These are phyloP conservation scores for Parasteatoda tepidariorum DNA, from an alignment of 1,140 invertebrate genomes.

Conservation along the genomic window DNA sequence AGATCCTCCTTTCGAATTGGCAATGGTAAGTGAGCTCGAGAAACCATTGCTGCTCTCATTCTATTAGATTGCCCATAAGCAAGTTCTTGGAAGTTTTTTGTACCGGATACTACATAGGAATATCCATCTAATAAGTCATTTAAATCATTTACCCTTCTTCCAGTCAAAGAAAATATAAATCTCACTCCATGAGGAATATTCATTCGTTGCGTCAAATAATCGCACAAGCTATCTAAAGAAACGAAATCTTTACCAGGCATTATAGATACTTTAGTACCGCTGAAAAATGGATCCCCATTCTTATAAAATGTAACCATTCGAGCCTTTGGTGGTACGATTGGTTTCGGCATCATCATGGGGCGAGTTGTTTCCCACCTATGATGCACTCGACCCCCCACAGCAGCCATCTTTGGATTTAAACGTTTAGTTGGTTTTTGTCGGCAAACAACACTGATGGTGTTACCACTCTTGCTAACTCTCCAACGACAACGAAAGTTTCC, in stretches of 20 bases:
- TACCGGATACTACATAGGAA: constrained; percentile 91
- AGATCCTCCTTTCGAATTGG: constrained; percentile 62
- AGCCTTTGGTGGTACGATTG: constrained; percentile 71
- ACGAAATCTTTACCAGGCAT: constrained; percentile 87
- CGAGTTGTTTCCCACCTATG: constrained; percentile 45
- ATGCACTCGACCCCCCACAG: constrained; percentile 24
- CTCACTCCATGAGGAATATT: constrained; percentile 67
- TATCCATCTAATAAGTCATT: constrained; percentile 89
- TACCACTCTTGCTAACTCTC: constrained; percentile 56
- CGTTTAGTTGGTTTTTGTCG: constrained; percentile 30
- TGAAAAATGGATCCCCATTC: constrained; percentile 93
- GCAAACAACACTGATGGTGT: constrained; percentile 41
- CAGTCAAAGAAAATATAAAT: constrained; percentile 92
- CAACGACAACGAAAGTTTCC: constrained; percentile 55
- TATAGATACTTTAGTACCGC: constrained; percentile 88
- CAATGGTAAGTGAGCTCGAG: constrained; percentile 11
- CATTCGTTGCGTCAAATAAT: constrained; percentile 71
- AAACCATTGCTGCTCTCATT: constrained; percentile 13
- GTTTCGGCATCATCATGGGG: constrained; percentile 42
- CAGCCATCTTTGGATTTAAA: constrained; percentile 45
- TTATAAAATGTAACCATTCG: constrained; percentile 87
- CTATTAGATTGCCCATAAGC: constrained; percentile 40
- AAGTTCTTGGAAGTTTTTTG: constrained; percentile 82
- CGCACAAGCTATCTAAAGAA: constrained; percentile 86
- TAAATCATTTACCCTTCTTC: constrained; percentile 82